Evolutionary conservation across 2,888 invertebrate genomes (phyloP).

Genomic region (Seira musarum): DNA sequence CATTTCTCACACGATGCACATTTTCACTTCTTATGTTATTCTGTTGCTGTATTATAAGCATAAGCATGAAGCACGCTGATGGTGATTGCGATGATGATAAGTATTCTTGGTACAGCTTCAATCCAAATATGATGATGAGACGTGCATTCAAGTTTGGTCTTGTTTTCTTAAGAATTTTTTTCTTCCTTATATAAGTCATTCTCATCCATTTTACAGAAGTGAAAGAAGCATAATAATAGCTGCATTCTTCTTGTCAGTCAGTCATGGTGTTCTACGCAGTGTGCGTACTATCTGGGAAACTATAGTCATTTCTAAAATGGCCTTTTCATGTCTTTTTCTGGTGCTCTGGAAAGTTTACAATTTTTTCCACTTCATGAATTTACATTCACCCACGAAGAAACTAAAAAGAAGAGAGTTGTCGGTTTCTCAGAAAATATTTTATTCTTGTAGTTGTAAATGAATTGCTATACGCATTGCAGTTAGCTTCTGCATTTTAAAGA

Average conservation of each 20-base stretch:
- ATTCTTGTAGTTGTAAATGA: background rate
- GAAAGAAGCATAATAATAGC: background rate
- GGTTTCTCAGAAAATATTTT: background rate
- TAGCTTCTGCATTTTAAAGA: background rate
- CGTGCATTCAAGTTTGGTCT: constrained; percentile 8
- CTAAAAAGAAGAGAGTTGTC: background rate
- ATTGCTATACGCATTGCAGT: background rate
- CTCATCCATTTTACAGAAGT: background rate
- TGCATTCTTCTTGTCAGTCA: constrained; percentile 11
- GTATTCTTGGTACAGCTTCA: no score
- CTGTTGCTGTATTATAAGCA: background rate
- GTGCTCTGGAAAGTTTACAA: constrained; percentile 46
- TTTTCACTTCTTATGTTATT: constrained; percentile 33
- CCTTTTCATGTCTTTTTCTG: constrained; percentile 53
- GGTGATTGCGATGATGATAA: background rate
- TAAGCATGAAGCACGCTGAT: background rate
- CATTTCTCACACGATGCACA: constrained; percentile 47
- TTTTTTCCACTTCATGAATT: constrained; percentile 55
- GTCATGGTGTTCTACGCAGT: constrained; percentile 1
- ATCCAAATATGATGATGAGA: constrained; percentile 19
- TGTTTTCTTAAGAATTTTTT: constrained; percentile 5
- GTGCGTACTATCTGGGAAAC: background rate
- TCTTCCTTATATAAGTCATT: background rate
- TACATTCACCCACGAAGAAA: constrained; percentile 33
- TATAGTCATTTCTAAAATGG: constrained; percentile 50